Evolutionary conservation across 2,888 invertebrate species (phyloP), one percentile per base, ranked within the genome.

Genomic region (Cyclophora punctaria): DNA sequence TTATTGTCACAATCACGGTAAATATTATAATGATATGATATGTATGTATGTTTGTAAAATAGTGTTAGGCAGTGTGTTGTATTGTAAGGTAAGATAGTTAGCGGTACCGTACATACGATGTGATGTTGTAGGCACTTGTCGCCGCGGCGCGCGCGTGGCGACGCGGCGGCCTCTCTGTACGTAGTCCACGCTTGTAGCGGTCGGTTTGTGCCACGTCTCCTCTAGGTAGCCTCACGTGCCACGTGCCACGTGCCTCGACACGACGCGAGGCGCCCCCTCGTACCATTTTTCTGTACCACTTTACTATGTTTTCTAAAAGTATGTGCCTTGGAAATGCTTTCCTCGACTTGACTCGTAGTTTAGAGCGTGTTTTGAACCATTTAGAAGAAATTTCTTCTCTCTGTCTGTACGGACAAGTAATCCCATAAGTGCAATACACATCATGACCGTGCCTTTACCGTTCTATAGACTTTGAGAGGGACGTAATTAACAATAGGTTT

Each of bases 371-470:
- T 85, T 87, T 83, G 83, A 84, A 78, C 81, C 83, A 80, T 85
- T 86, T 83, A 84, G 83, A 79, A 77, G 60, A 57, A 44, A 80
- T 79, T 80, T 83, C 81, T 80, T 82, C 82, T 84, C 81, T 80
- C 78, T 81, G 82, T 84, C 80, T 80, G 78, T 83, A 75, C 74
- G 80, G 80, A 83, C 79, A 78, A 74, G 73, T 81, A 79, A 74
- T 80, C 80, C 83, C 80, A 74, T 84, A 83, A 85, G 85, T 84
- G 87, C 87, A 85, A 83, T 83, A 86, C 86, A 86, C 87, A 88
- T 88, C 87, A 87, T 84, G 73, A 87, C 85, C 87, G 87, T 88
- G 88, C 88, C 88, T 87, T 88, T 81, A 85, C 87, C 81, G 81
- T 85, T 86, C 84, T 86, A 85, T 84, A 88, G 87, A 88, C 87